Conservation (phyloP, 2,113 vertebrate species). For the Paradoxurus hermaphroditus region DNA sequence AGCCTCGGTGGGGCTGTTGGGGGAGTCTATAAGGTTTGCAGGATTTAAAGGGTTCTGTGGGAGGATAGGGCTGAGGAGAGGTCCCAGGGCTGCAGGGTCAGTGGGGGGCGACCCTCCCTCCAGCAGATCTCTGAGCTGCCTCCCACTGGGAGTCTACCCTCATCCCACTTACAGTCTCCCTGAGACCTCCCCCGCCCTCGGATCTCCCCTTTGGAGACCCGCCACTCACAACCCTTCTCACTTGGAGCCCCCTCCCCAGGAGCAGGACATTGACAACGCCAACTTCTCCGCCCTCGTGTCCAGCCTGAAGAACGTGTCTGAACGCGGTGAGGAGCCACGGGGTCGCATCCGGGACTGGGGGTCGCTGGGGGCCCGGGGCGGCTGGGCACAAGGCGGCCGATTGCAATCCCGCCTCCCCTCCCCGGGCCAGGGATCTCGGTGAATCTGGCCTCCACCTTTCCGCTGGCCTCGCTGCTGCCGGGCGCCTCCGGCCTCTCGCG, state of each 20-base stretch:
- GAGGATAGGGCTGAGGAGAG: neutral
- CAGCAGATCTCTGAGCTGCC: neutral
- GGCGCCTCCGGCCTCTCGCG: constrained; percentile 70
- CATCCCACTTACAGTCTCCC: neutral
- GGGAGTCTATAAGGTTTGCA: neutral
- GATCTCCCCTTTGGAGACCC: neutral
- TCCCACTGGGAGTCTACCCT: neutral
- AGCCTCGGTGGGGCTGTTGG: neutral
- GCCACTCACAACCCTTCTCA: neutral
- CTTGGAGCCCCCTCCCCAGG: constrained; percentile 48
- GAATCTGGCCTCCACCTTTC: constrained; percentile 85
- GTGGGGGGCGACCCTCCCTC: neutral
- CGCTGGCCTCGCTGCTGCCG: constrained; percentile 85
- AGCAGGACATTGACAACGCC: constrained; percentile 81
- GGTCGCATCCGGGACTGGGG: rapidly evolving
- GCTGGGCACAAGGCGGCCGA: rapidly evolving
- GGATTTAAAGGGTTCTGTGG: neutral
- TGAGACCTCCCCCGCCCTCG: neutral
- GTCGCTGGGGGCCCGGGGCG: rapidly evolving
- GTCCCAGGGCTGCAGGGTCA: too few relatives aligned
- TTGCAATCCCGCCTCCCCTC: neutral
- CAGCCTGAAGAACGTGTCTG: constrained; percentile 84
- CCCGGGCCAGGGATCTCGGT: constrained; percentile 75
- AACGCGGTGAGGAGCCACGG: constrained; percentile 71
- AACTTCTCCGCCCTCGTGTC: constrained; percentile 86